Base-by-base conservation (phyloP, 2,888 invertebrate species). In the Eristalis pertinax region DNA sequence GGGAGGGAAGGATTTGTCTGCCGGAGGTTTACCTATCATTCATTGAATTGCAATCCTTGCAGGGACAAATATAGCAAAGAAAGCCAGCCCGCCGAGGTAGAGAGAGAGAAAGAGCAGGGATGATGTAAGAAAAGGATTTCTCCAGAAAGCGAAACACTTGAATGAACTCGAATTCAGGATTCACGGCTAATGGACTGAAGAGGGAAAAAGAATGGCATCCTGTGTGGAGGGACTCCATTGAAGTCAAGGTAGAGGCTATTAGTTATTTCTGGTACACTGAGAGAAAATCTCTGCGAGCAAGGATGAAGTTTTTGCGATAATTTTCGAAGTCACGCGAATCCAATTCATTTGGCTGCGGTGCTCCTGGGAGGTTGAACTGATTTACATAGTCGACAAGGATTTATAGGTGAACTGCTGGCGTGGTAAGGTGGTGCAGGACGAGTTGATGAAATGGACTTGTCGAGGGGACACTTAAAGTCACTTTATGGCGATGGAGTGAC, bases 161-260 rank as follows among this genome's bases (percentile, higher is more conserved):
- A 72, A 86, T 83, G 83, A 86, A 86, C 83, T 78, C 78, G 74
- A 83, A 78, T 86, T 86, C 78, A 82, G 67, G 74, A 82, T 78
- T 86, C 83, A 56, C 75, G 78, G 75, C 83, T 86, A 86, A 86
- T 86, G 86, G 86, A 86, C 78, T 83, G 83, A 22, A 83, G 67
- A 74, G 70, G 63, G 86, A 41, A 83, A 67, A 72, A 32, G 65
- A 72, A 73, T 67, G 50, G 19, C 50, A 50, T 50, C 50, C 64
- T 35, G 85, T 35, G 85, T 24, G 77, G 62, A 69, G 73, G 77
- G 50, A 68, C 81, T 80, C 62, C 60, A 60, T 56, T 70, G 29
- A 62, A 65, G 78, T 64, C 43, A 62, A 13, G 56, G 50, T 65
- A 41, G 60, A 29, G 70, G 50, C 65, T 67, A 19, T 56, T 62